phyloP scores from a whole-genome alignment of 2,113 vertebrate species.

The Pica pica region DNA sequence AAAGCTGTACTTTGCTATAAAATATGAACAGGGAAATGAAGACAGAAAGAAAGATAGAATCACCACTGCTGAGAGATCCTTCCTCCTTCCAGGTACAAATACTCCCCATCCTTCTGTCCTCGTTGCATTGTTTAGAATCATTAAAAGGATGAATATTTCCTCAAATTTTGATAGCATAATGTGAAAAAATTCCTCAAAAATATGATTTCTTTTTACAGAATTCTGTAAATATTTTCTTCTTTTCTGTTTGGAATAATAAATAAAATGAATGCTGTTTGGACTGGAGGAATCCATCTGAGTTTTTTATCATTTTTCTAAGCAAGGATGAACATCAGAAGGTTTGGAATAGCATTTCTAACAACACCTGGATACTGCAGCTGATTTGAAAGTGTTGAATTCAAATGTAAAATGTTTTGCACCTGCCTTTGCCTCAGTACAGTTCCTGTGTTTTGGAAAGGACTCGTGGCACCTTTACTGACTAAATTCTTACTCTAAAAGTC shows the following conservation, averaged over 20 bases:
- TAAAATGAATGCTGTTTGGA: neutral
- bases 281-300: neutral
- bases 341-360: neutral
- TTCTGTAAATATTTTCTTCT: neutral
- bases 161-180: neutral
- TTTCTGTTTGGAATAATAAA: neutral
- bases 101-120: neutral
- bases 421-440: neutral
- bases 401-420: neutral
- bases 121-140: neutral
- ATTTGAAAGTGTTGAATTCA: neutral
- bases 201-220: rapidly evolving
- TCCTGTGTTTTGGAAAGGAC: neutral
- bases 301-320: neutral
- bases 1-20: neutral
- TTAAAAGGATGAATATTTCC: neutral
- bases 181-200: neutral
- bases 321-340: neutral
- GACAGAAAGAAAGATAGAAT: neutral
- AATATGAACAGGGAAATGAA: neutral
- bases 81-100: neutral
- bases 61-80: conserved; percentile 10
- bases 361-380: neutral
- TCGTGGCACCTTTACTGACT: neutral
- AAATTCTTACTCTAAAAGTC: neutral